phyloP scores from a whole-genome alignment of 2,888 invertebrate genomes.

The Amphipyra berbera region DNA sequence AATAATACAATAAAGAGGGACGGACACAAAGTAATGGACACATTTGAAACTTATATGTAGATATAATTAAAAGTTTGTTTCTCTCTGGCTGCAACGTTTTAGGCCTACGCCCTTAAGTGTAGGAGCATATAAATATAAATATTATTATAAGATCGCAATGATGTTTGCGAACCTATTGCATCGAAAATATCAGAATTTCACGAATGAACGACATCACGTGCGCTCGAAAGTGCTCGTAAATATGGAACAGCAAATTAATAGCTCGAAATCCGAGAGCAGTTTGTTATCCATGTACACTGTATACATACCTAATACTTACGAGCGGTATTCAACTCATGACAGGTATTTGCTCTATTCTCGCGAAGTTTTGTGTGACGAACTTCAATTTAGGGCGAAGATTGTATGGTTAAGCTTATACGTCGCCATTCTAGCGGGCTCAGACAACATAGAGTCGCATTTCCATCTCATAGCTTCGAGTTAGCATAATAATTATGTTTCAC shows the following conservation, averaged over 20 bases:
- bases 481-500: background rate
- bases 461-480: background rate
- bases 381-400: slow-evolving; percentile 14
- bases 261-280: background rate
- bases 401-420: background rate
- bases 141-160: too few relatives aligned
- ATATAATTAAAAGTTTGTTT: too few relatives aligned
- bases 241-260: slow-evolving; percentile 1
- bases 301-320: background rate
- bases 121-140: too few relatives aligned
- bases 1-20: background rate
- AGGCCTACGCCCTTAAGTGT: too few relatives aligned
- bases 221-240: background rate
- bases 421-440: background rate
- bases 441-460: background rate
- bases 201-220: background rate
- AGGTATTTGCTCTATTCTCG: slow-evolving; percentile 4
- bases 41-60: too few relatives aligned
- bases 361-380: slow-evolving; percentile 11
- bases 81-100: too few relatives aligned
- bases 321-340: slow-evolving; percentile 11
- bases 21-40: background rate
- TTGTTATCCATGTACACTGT: background rate
- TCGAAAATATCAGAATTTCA: background rate
- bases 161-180: too few relatives aligned